These are phyloP conservation scores for Eulemur rufifrons DNA, from an alignment of 2,113 vertebrate species.

Conservation along the genomic window DNA sequence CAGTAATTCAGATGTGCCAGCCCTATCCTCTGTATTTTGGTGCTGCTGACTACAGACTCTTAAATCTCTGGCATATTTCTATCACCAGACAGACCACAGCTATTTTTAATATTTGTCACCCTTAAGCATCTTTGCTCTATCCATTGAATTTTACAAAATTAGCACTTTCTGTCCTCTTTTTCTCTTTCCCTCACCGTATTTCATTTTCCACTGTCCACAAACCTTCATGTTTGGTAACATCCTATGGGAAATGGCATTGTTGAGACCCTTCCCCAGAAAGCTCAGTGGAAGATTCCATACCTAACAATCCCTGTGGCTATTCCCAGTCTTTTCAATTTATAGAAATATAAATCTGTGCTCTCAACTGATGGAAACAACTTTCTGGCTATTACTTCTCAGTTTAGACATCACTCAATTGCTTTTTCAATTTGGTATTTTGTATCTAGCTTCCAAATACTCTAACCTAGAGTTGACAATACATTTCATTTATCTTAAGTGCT, in stretches of 20 bases:
- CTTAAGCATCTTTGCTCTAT: background rate
- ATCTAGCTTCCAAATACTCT: background rate
- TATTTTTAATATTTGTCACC: background rate
- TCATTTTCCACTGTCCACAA: background rate
- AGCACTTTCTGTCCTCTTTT: background rate
- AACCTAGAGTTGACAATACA: background rate
- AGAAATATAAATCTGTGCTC: background rate
- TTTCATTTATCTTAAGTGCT: background rate
- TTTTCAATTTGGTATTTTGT: background rate
- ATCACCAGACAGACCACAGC: background rate
- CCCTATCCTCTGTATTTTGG: background rate
- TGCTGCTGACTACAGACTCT: background rate
- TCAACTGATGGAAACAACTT: background rate
- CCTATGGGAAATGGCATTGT: background rate
- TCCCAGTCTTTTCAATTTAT: background rate
- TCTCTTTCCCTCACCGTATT: background rate
- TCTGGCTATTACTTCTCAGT: background rate
- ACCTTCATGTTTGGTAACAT: background rate
- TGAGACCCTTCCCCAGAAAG: background rate
- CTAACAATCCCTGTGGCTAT: background rate
- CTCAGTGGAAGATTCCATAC: background rate
- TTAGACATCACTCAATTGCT: background rate
- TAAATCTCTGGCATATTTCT: background rate
- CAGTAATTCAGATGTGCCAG: background rate
- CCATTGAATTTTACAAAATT: background rate